Percentiles rank a stretch among this genome's conserved stretches.
Evolutionary conservation across 2,797 vertebrate species (phyloP).

Genomic region (Clarias laeviceps): DNA sequence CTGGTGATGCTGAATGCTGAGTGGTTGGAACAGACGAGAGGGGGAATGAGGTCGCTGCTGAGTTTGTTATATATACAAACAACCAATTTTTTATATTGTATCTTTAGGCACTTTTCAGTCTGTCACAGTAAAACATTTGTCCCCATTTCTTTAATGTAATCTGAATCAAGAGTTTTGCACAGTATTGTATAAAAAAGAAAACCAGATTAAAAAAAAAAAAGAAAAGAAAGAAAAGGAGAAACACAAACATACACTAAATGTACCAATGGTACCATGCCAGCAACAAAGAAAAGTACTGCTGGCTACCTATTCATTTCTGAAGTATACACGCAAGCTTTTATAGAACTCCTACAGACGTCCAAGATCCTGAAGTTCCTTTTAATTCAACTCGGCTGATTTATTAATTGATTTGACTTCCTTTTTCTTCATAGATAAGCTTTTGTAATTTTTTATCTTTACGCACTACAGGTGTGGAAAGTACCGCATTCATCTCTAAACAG

Average conservation of each 20-base stretch:
- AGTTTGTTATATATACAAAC: too few relatives aligned
- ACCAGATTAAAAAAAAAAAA: not conserved
- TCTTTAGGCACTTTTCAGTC: too few relatives aligned
- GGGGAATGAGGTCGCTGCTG: too few relatives aligned
- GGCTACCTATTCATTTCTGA: not conserved
- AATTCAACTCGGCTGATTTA: not conserved
- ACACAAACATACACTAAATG: not conserved
- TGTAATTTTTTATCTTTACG: constrained; percentile 27
- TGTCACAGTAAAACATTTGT: too few relatives aligned
- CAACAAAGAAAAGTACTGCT: not conserved
- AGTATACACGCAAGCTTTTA: not conserved
- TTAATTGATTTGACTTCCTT: constrained; percentile 21
- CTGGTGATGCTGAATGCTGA: too few relatives aligned
- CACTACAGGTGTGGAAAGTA: constrained; percentile 49
- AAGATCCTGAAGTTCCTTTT: not conserved
- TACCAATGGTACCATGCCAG: not conserved
- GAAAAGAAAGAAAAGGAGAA: too few relatives aligned
- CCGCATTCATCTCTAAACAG: constrained; percentile 45
- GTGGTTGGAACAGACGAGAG: too few relatives aligned
- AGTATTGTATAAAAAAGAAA: not conserved
- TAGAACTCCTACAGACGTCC: not conserved
- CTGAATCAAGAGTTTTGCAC: too few relatives aligned
- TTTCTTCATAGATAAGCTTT: not conserved
- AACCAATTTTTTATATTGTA: too few relatives aligned
- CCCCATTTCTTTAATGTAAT: too few relatives aligned